A percentile compares a stretch with the other conserved stretches of the same genome.
phyloP scores from a whole-genome alignment of 1,140 invertebrate genomes.

The Meloidogyne exigua region DNA sequence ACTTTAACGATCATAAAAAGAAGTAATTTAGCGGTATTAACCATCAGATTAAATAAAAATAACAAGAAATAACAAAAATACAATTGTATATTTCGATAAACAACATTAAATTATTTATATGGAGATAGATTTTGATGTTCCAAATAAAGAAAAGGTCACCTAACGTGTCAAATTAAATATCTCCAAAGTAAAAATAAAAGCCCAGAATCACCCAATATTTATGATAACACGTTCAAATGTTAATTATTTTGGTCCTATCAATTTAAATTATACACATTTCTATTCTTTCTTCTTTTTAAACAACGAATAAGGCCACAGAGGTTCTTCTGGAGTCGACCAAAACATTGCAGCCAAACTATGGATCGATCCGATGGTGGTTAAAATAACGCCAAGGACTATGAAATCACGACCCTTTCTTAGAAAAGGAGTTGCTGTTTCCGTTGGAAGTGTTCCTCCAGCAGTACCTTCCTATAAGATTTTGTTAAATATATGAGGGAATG shows the following conservation, averaged over 20 bases:
- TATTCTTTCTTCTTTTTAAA: neutral
- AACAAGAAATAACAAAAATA: neutral
- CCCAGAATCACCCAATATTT: too few species aligned
- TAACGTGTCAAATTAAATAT: too few species aligned
- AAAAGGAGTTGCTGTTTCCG: slow-evolving; percentile 3
- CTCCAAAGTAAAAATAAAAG: too few species aligned
- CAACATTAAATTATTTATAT: too few species aligned
- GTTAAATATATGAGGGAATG: too few species aligned
- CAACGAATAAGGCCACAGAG: slow-evolving; percentile 14
- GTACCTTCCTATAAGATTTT: neutral
- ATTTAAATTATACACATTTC: neutral
- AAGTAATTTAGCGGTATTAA: neutral
- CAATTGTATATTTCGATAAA: too few species aligned
- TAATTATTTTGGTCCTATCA: too few species aligned
- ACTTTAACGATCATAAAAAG: neutral
- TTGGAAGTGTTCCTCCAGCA: slow-evolving; percentile 3
- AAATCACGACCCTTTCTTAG: neutral
- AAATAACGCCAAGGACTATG: neutral
- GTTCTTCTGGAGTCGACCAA: slow-evolving; percentile 1
- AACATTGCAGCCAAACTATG: slow-evolving; percentile 6
- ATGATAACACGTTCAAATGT: too few species aligned
- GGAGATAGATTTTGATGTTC: too few species aligned
- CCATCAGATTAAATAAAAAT: neutral
- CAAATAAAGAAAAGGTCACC: too few species aligned
- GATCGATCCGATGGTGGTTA: neutral